Conservation (phyloP, 2,797 vertebrate genomes). For the Rhinatrema bivittatum region DNA sequence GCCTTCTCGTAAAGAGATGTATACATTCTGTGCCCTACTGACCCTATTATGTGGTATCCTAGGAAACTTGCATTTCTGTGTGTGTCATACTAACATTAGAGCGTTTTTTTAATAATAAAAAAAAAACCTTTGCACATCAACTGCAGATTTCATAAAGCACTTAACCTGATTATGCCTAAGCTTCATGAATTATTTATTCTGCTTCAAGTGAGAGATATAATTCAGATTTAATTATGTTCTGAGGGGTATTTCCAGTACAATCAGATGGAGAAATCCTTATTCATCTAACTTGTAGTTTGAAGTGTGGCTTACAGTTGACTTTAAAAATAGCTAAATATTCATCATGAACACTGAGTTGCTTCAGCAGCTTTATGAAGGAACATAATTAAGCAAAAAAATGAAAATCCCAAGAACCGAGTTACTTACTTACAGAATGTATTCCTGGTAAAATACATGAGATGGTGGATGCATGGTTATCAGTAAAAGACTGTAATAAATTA, state of each 20-base stretch:
- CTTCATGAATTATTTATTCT: conserved; percentile 43
- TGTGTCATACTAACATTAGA: conserved; percentile 2
- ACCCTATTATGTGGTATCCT: conserved; percentile 15
- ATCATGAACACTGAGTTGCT: neutral
- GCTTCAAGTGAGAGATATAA: conserved; percentile 31
- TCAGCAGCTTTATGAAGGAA: conserved; percentile 1
- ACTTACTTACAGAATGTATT: neutral
- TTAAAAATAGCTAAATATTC: conserved; percentile 1
- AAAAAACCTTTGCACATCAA: conserved; percentile 37
- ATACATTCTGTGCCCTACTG: neutral
- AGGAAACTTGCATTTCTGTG: conserved; percentile 16
- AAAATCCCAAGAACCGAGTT: neutral
- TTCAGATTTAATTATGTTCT: conserved; percentile 44
- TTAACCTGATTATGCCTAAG: conserved; percentile 38
- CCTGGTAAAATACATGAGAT: conserved; percentile 11
- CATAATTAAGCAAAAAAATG: conserved; percentile 20
- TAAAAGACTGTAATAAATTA: conserved; percentile 22
- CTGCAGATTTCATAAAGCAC: conserved; percentile 36
- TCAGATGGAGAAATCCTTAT: conserved; percentile 24
- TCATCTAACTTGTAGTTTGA: conserved; percentile 39
- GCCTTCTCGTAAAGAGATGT: neutral
- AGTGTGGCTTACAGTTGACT: neutral
- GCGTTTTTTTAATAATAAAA: conserved; percentile 20
- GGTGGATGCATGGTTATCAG: conserved; percentile 5
- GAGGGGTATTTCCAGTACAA: conserved; percentile 33